Evolutionary conservation across 2,797 vertebrate genomes (phyloP), one percentile per base, ranked within the genome.

Genomic region (Champsocephalus gunnari): DNA sequence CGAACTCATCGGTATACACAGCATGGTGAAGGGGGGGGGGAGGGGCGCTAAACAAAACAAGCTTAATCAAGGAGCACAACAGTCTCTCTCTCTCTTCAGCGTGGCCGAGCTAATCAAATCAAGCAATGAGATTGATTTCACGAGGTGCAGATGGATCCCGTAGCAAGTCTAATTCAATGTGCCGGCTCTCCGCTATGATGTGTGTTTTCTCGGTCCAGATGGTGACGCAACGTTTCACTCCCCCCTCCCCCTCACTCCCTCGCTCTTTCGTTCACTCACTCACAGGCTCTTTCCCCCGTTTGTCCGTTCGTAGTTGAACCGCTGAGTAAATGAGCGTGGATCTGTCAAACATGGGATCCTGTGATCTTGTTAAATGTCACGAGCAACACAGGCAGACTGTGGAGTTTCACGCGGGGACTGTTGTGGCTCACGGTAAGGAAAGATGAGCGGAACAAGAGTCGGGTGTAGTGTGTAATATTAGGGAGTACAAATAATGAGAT

Each of bases 191-290:
- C 85, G 81, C 84, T 87, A 89, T 87, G 87, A 91, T 91, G 87
- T 88, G 90, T 85, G 91, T 92, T 93, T 93, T 94, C 91, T 92
- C 87, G 68, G 91, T 79, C 91, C 94, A 95, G 94, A 95, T 95
- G 94, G 93, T 81, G 82, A 88, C 60, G 85, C 77, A 89, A 68
- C 72, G 73, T 90, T 87, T 91, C 56, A 78, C 77, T 9, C 75
- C 14, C 53, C 21, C 12, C 21, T 21, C 21, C 19, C 19, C 19
- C 34, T 9, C 34, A 48, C 68, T 47, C 38, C 41, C n/a, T 2
- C 71, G 47, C 58, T 80, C 68, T 58, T 64, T 69, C 82, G 73
- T 57, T 84, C 67, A 9, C 66, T 75, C 65, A 71, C 56, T 83
- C 16, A 21, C 55, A 11, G 11, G 24, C 7, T 55, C 47, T 28